Evolutionary conservation across 2,888 invertebrate genomes (phyloP).

Genomic region (Incurvaria masculella): DNA sequence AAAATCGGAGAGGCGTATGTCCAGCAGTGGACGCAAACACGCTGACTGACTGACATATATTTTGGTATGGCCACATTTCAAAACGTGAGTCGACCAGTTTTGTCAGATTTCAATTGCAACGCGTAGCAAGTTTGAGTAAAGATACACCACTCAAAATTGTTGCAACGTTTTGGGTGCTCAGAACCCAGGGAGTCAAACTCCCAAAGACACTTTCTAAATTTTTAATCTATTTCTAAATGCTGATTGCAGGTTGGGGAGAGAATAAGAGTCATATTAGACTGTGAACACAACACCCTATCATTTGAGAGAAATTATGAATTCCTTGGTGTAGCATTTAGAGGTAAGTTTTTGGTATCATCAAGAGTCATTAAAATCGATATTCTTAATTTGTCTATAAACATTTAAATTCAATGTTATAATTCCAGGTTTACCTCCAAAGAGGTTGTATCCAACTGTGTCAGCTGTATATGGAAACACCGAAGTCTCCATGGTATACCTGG

Average conservation of each 20-base stretch:
- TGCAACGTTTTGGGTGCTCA: too few species aligned
- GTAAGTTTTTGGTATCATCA: slow-evolving; percentile 37
- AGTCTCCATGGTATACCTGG: slow-evolving; percentile 98
- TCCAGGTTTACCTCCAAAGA: slow-evolving; percentile 86
- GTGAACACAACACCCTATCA: slow-evolving; percentile 94
- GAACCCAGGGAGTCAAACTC: too few species aligned
- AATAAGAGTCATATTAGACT: slow-evolving; percentile 95
- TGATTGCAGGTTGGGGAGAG: slow-evolving; percentile 92
- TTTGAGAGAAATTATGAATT: slow-evolving; percentile 99
- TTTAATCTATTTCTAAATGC: too few species aligned
- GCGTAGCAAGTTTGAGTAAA: too few species aligned
- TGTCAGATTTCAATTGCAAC: too few species aligned
- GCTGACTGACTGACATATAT: too few species aligned
- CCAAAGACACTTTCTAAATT: too few species aligned
- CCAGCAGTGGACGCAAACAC: too few species aligned
- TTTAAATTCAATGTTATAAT: slow-evolving; percentile 4
- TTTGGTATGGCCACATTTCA: too few species aligned
- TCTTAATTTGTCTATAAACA: slow-evolving; percentile 4
- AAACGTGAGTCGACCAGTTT: too few species aligned
- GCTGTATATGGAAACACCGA: slow-evolving; percentile 99
- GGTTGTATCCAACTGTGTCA: slow-evolving; percentile 92
- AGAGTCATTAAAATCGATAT: slow-evolving; percentile 4
- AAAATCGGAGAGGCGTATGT: too few species aligned
- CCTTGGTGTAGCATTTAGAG: slow-evolving; percentile 96
- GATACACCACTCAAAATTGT: too few species aligned